Evolutionary conservation across 2,113 vertebrate species (phyloP), one percentile per base, ranked within the genome.

Genomic region (Catharus fuscescens): DNA sequence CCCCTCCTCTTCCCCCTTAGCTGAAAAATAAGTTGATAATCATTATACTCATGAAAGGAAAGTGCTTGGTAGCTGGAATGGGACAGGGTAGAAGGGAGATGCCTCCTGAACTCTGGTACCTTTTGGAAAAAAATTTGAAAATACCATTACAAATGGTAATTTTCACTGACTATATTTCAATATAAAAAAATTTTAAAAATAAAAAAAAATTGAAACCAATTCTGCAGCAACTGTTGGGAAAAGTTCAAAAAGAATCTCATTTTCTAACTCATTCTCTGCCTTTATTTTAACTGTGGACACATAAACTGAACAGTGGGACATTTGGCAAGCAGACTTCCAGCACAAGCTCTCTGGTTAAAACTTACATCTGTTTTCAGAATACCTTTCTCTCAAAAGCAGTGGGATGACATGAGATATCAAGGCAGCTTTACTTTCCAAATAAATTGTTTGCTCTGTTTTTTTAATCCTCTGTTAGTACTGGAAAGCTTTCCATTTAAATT

Each of bases 291-390:
- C 59, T 79, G 32, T 65, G 53, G 76, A 26, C 14, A 52, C 54
- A 76, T 64, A 66, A 92, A 59, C 32, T 32, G 52, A 57, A 81
- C 23, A 61, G 32, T 61, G 78, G 79, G 80, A 97, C 92, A 92
- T 97, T 96, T 96, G 96, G 93, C 88, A 88, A 76, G 64, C 94
- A 96, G 85, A 95, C 67, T 77, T 95, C 19, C 77, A 86, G 66
- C 67, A 92, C 32, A 82, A 88, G 52, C 5, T 77, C 57, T 85
- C 76, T 78, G 76, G 71, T 78, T 84, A 56, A 73, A 94, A 89
- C 53, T 84, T 93, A 42, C 82, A 83, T 96, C 64, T 96, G 91
- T 88, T 95, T 96, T 95, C 70, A 80, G 86, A 91, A 92, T 93
- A 88, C 74, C 56, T 92, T 94, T 93, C 72, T 47, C 20, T 90